Evolutionary conservation across 2,797 vertebrate genomes (phyloP).

Genomic region (Crax fasciolata): DNA sequence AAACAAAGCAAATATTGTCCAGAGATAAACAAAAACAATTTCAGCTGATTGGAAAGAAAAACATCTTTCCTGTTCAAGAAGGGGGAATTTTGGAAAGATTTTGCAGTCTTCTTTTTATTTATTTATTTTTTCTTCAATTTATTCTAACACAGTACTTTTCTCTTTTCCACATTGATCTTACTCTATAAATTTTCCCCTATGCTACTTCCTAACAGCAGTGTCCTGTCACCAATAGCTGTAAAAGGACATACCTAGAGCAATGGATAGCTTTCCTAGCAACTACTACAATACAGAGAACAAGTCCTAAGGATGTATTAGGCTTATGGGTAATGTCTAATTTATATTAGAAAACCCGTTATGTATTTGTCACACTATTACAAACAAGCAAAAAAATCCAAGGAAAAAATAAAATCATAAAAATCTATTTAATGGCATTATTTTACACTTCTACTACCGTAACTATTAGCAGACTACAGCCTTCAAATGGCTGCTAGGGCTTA

Average conservation of each 20-base stretch:
- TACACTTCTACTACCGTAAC: neutral
- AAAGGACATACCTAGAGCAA: neutral
- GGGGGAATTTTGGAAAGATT: neutral
- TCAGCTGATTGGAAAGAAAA: neutral
- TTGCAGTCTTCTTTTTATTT: neutral
- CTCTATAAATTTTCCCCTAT: neutral
- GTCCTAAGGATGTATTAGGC: neutral
- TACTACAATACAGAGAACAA: neutral
- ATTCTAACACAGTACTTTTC: neutral
- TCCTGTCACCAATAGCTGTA: neutral
- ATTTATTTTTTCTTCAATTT: neutral
- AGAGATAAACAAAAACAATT: neutral
- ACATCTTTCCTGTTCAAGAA: neutral
- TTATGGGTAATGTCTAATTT: neutral
- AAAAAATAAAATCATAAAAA: neutral
- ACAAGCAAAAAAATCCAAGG: neutral
- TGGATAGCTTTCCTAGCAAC: neutral
- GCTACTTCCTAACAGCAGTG: neutral
- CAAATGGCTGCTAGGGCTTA: accelerated
- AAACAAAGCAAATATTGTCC: neutral
- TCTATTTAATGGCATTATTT: neutral
- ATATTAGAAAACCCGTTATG: neutral
- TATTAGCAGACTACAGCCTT: neutral
- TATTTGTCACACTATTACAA: neutral
- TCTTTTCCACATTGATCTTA: neutral